phyloP scores from a whole-genome alignment of 2,797 vertebrate species.

The Picus viridis region DNA sequence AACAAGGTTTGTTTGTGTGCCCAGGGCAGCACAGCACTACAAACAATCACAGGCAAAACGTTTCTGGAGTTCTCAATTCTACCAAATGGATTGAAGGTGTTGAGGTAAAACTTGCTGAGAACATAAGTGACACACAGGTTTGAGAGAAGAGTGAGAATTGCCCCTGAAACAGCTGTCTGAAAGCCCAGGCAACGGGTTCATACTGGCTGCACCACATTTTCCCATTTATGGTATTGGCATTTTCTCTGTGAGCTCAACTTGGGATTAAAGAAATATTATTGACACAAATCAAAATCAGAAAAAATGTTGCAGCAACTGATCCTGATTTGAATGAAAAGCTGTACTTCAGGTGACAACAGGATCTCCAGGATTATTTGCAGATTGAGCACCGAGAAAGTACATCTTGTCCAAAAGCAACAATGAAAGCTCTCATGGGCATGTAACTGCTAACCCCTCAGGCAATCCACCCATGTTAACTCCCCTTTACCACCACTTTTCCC shows the following conservation, averaged over 20 bases:
- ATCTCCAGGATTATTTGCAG: background rate
- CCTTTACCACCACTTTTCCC: background rate
- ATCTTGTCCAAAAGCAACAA: conserved; percentile 9
- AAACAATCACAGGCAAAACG: background rate
- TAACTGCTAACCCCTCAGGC: background rate
- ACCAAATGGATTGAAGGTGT: background rate
- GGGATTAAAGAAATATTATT: background rate
- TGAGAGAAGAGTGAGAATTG: background rate
- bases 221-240: background rate
- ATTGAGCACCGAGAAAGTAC: background rate
- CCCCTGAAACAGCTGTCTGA: background rate
- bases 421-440: background rate
- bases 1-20: background rate
- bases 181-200: background rate
- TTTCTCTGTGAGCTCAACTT: background rate
- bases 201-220: background rate
- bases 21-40: background rate
- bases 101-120: background rate
- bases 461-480: background rate
- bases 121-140: background rate
- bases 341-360: background rate
- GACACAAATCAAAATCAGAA: background rate
- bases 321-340: background rate
- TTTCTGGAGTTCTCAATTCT: background rate
- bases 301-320: background rate